Conservation (phyloP, 2,797 vertebrate genomes). For the Typhlichthys eigenmanni region DNA sequence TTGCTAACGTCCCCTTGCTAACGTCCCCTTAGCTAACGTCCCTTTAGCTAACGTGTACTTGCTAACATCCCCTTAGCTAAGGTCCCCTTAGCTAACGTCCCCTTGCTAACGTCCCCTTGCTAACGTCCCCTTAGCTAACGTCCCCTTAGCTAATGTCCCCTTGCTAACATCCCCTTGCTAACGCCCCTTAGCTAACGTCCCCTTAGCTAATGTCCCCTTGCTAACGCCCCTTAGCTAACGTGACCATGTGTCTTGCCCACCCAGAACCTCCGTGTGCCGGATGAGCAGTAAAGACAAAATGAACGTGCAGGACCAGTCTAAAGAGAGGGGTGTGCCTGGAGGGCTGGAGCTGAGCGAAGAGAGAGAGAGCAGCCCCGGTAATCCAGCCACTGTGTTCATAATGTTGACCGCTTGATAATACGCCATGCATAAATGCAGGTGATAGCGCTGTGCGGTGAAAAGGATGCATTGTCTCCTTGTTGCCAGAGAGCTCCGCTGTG, state of each 20-base stretch:
- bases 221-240: neutral
- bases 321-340: constrained; percentile 83
- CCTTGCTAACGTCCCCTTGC: neutral
- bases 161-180: neutral
- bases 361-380: constrained; percentile 76
- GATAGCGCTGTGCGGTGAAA: neutral
- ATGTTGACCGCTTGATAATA: fast-evolving
- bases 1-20: neutral
- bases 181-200: neutral
- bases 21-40: no score
- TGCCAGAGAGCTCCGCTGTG: constrained; percentile 64
- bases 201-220: neutral
- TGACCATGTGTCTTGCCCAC: neutral
- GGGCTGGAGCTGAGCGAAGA: constrained; percentile 78
- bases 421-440: neutral
- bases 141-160: neutral
- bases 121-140: neutral
- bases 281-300: constrained; percentile 94
- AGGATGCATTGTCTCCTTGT: constrained; percentile 6
- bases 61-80: neutral
- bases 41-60: neutral
- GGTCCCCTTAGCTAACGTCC: neutral
- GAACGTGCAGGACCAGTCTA: constrained; percentile 89
- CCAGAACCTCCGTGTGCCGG: constrained; percentile 85
- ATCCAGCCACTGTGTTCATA: neutral